A percentile compares a stretch with the other conserved stretches of the same genome.
phyloP scores from a whole-genome alignment of 2,888 invertebrate genomes.

The Pachycephus smyrnensis region DNA sequence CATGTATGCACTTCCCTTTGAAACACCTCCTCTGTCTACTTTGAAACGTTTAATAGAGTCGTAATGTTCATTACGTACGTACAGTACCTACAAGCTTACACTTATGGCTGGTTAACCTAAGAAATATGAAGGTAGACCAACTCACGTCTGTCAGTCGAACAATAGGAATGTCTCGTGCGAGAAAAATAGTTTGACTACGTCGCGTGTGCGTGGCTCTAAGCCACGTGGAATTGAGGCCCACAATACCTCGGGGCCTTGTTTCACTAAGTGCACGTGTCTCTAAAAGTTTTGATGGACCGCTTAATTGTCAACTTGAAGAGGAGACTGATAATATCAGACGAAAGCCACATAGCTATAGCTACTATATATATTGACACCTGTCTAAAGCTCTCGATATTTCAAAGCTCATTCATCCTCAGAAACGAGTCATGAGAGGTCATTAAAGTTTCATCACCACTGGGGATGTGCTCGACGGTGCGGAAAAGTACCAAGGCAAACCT shows the following conservation, averaged over 20 bases:
- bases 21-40: neutral
- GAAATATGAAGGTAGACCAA: neutral
- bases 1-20: neutral
- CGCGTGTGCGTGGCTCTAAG: neutral
- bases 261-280: neutral
- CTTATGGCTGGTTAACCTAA: neutral
- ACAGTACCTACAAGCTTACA: no score
- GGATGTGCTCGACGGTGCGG: neutral
- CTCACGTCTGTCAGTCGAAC: neutral
- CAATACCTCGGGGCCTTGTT: neutral
- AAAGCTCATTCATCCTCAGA: neutral
- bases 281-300: neutral
- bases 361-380: neutral
- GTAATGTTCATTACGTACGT: neutral
- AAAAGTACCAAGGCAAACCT: neutral
- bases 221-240: neutral
- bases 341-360: neutral
- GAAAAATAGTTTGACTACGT: neutral
- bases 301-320: neutral
- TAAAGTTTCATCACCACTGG: neutral
- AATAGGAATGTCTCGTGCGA: neutral
- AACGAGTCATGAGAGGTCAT: neutral
- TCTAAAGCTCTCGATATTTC: neutral
- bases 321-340: neutral
- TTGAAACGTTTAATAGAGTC: neutral